A percentile compares a stretch with the other conserved stretches of the same genome.
These are phyloP conservation scores for Glaucomys volans DNA, from an alignment of 2,113 vertebrate species.

Conservation along the genomic window DNA sequence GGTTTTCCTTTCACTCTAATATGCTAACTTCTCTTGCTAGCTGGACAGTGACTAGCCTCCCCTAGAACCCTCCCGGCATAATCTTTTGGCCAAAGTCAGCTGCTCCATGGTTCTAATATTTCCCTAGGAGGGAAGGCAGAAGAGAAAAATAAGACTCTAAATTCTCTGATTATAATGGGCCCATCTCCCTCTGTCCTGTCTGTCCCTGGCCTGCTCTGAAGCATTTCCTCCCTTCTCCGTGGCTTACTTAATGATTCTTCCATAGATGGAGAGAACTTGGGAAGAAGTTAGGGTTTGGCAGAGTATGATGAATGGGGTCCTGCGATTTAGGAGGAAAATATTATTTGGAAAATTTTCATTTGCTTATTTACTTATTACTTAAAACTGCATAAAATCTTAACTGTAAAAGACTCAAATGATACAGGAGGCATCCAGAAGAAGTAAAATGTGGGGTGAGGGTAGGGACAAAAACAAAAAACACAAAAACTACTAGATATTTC, in stretches of 20 bases:
- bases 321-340: background rate
- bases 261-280: background rate
- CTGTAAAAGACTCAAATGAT: background rate
- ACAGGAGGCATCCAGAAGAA: background rate
- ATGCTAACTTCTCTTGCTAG: background rate
- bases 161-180: background rate
- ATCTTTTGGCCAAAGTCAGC: background rate
- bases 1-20: conserved; percentile 21
- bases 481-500: background rate
- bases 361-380: conserved; percentile 22
- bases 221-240: background rate
- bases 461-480: background rate
- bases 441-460: background rate
- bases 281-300: background rate
- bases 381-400: background rate
- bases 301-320: background rate
- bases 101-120: background rate
- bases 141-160: conserved; percentile 19
- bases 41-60: background rate
- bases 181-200: background rate
- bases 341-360: background rate
- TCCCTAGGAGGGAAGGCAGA: background rate
- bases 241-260: background rate
- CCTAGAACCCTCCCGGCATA: background rate
- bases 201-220: background rate